Evolutionary conservation across 2,888 invertebrate species (phyloP).

Genomic region (Tiliacea aurago): DNA sequence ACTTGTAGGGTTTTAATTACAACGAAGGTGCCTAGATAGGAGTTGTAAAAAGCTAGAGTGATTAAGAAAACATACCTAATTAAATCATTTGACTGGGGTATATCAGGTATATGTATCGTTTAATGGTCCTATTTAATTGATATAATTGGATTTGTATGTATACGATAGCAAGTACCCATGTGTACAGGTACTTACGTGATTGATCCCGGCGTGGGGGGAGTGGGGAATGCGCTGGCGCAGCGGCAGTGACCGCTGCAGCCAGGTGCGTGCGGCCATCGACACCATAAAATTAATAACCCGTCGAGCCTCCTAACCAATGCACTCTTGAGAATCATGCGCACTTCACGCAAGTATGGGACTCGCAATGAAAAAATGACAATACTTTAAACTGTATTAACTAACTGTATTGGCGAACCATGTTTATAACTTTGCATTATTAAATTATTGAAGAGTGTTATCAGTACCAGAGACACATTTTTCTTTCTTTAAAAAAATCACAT

Average conservation of each 20-base stretch:
- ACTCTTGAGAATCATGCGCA: slow-evolving; percentile 82
- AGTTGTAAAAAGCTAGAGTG: slow-evolving; percentile 1
- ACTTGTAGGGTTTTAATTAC: neutral
- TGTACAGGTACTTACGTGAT: slow-evolving; percentile 78
- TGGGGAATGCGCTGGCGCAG: slow-evolving; percentile 71
- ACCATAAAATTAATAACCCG: slow-evolving; percentile 91
- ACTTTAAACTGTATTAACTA: slow-evolving; percentile 24
- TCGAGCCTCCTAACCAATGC: slow-evolving; percentile 88
- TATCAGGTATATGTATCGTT: slow-evolving; percentile 11
- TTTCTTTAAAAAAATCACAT: neutral
- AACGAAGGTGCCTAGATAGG: neutral
- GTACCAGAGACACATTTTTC: neutral
- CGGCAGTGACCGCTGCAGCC: slow-evolving; percentile 88
- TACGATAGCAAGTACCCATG: slow-evolving; percentile 51
- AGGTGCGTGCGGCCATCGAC: slow-evolving; percentile 90
- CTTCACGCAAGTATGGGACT: slow-evolving; percentile 72
- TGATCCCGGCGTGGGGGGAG: slow-evolving; percentile 77
- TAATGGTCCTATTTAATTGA: slow-evolving; percentile 35
- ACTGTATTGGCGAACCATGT: neutral
- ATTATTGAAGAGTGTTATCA: neutral
- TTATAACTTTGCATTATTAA: neutral
- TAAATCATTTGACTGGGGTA: slow-evolving; percentile 22
- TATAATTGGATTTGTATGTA: slow-evolving; percentile 35
- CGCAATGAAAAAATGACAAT: slow-evolving; percentile 58
- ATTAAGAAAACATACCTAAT: slow-evolving; percentile 20